phyloP scores from a whole-genome alignment of 2,113 vertebrate genomes.

The Benthochromis sp. region DNA sequence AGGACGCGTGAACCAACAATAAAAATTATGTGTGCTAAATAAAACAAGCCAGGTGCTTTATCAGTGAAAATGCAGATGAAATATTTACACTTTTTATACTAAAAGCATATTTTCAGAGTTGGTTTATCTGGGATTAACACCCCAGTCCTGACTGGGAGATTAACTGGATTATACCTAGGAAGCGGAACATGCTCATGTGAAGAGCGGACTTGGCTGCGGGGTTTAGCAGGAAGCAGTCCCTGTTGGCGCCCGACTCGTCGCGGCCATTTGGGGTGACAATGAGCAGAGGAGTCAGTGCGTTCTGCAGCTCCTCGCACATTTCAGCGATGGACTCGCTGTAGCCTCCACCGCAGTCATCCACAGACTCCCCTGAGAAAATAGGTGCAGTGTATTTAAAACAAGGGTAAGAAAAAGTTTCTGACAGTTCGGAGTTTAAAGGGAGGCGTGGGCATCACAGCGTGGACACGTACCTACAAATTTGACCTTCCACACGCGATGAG shows the following conservation, averaged over 20 bases:
- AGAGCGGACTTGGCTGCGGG: conserved; percentile 86
- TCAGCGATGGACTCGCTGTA: conserved; percentile 99
- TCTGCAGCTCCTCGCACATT: conserved; percentile 98
- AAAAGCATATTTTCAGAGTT: not conserved
- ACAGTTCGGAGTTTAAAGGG: not conserved
- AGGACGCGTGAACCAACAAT: not conserved
- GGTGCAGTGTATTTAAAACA: not conserved
- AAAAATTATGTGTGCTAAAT: not conserved
- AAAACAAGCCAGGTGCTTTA: not conserved
- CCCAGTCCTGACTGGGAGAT: conserved; percentile 8
- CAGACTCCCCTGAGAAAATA: conserved; percentile 83
- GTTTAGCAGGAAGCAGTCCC: conserved; percentile 95
- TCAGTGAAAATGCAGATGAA: not conserved
- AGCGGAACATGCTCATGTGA: conserved; percentile 98
- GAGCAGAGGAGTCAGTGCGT: conserved; percentile 91
- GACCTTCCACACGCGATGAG: conserved; percentile 98
- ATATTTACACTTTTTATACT: not conserved
- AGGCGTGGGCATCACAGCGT: not conserved
- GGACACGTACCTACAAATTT: conserved; percentile 90
- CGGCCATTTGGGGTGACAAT: conserved; percentile 97
- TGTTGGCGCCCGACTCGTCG: conserved; percentile 95
- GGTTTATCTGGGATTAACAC: conserved; percentile 23
- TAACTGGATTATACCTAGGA: conserved; percentile 80
- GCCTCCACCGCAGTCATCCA: conserved; percentile 96
- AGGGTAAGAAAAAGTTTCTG: not conserved